A percentile compares a stretch with the other conserved stretches of the same genome.
Evolutionary conservation across 2,888 invertebrate species (phyloP).

Genomic region (Cheilosia impressa): DNA sequence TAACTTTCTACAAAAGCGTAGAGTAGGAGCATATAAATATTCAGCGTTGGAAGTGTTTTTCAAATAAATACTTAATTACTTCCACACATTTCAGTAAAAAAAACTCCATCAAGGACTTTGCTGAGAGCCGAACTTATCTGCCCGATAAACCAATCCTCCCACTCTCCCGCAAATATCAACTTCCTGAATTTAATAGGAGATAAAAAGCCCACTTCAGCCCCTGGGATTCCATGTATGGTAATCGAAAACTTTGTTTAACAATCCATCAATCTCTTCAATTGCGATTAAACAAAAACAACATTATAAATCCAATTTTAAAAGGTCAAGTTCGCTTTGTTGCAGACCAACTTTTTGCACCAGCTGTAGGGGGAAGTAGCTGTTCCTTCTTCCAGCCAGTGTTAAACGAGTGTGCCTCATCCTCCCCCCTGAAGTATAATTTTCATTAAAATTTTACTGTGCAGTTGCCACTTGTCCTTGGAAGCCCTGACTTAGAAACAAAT

Average conservation of each 20-base stretch:
- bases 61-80: no score
- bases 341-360: slow-evolving; percentile 27
- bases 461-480: slow-evolving; percentile 5
- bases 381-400: neutral
- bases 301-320: slow-evolving; percentile 9
- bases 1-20: no score
- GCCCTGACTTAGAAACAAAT: slow-evolving; percentile 30
- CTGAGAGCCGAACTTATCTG: no score
- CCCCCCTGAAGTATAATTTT: neutral
- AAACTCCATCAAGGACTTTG: no score
- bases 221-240: no score
- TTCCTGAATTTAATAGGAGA: no score
- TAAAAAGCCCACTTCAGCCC: no score
- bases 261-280: slow-evolving; percentile 52
- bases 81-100: no score
- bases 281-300: neutral
- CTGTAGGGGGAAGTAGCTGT: neutral
- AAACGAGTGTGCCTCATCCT: neutral
- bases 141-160: no score
- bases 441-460: slow-evolving; percentile 45
- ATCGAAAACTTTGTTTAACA: slow-evolving; percentile 44
- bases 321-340: slow-evolving; percentile 33
- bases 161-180: no score
- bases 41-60: no score
- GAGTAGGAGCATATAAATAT: no score